These are phyloP conservation scores for Halichoerus grypus DNA, from an alignment of 2,113 vertebrate genomes.

Conservation along the genomic window DNA sequence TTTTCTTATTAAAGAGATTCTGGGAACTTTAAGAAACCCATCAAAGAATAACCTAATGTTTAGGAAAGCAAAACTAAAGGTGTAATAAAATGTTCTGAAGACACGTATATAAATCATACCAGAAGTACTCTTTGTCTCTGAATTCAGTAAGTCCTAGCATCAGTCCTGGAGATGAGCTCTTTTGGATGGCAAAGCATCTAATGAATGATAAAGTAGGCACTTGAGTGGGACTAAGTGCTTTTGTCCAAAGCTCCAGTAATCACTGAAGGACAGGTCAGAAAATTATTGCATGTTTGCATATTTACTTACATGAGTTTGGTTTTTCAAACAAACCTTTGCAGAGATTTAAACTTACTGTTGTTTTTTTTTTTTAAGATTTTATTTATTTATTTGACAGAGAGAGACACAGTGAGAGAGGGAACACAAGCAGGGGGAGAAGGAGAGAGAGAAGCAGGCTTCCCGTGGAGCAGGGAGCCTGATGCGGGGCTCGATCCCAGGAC, in stretches of 20 bases:
- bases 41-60: neutral
- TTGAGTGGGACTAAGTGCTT: neutral
- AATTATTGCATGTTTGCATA: neutral
- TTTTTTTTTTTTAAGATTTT: neutral
- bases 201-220: neutral
- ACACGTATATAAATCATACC: neutral
- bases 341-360: neutral
- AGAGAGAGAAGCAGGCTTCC: no score
- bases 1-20: neutral
- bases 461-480: no score
- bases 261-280: neutral
- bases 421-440: no score
- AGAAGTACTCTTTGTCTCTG: neutral
- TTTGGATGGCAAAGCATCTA: neutral
- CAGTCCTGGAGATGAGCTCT: neutral
- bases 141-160: neutral
- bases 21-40: slow-evolving; percentile 2
- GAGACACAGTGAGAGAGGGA: no score
- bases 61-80: neutral
- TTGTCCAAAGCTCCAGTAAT: neutral
- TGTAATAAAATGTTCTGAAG: neutral
- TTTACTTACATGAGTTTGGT: neutral
- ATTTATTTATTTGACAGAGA: neutral
- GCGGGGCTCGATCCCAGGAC: no score
- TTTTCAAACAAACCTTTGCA: neutral